Evolutionary conservation across 2,113 vertebrate genomes (phyloP).

Genomic region (Limanda limanda): DNA sequence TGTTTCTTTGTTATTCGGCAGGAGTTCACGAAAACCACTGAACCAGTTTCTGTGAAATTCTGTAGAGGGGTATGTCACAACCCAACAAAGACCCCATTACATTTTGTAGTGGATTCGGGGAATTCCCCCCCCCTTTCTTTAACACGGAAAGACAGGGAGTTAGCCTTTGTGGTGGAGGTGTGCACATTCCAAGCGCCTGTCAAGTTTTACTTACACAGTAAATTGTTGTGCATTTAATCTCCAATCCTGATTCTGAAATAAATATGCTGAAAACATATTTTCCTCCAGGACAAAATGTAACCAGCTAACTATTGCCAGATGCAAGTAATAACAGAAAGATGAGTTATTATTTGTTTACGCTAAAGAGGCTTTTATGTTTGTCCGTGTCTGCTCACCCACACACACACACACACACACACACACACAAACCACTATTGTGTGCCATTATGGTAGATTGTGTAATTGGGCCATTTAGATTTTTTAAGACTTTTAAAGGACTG

Average conservation of each 20-base stretch:
- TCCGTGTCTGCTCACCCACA: not conserved
- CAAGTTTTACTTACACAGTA: too few relatives aligned
- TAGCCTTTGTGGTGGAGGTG: too few relatives aligned
- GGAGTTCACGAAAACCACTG: too few relatives aligned
- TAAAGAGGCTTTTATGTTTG: not conserved
- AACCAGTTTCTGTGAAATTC: too few relatives aligned
- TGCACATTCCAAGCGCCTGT: too few relatives aligned
- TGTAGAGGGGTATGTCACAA: too few relatives aligned
- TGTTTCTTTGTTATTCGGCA: too few relatives aligned
- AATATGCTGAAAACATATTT: not conserved
- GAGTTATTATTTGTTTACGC: not conserved
- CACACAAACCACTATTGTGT: too few relatives aligned
- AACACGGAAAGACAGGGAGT: too few relatives aligned
- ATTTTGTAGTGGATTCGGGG: too few relatives aligned
- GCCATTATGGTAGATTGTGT: slow-evolving; percentile 9
- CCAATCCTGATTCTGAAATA: not conserved
- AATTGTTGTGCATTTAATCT: not conserved
- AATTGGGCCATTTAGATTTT: slow-evolving; percentile 26
- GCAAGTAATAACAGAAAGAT: slow-evolving; percentile 16
- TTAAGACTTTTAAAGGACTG: slow-evolving; percentile 31
- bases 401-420: not conserved
- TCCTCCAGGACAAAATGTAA: slow-evolving; percentile 21
- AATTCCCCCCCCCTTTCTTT: too few relatives aligned
- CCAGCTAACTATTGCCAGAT: slow-evolving; percentile 35
- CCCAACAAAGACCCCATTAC: too few relatives aligned